Evolutionary conservation across 2,797 vertebrate species (phyloP).

Genomic region (Enteromius viviparus): DNA sequence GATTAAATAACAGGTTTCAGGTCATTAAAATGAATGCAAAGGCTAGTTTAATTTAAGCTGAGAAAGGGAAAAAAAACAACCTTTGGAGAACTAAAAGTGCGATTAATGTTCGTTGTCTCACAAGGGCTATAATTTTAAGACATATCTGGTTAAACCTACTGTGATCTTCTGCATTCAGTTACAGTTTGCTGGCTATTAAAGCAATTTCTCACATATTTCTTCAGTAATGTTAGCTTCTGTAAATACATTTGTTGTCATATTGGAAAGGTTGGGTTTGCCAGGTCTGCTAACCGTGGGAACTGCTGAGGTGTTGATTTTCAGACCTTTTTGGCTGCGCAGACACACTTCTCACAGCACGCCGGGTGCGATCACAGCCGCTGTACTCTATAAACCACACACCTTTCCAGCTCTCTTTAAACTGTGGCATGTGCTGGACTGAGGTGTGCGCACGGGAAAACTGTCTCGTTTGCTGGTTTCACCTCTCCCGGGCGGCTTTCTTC

Average conservation of each 20-base stretch:
- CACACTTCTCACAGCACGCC: slow-evolving; percentile 27
- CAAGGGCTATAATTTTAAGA: background rate
- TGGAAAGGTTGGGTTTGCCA: background rate
- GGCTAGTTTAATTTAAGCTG: no score
- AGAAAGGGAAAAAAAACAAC: no score
- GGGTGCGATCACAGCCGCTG: slow-evolving; percentile 3
- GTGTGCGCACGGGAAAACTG: slow-evolving; percentile 50
- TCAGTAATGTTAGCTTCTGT: background rate
- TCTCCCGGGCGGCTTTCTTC: background rate
- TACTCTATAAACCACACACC: slow-evolving; percentile 62
- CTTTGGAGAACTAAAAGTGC: background rate
- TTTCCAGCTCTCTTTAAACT: slow-evolving; percentile 10
- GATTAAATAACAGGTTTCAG: no score
- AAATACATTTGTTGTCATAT: background rate
- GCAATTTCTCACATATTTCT: background rate
- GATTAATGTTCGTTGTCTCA: background rate
- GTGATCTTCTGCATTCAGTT: background rate
- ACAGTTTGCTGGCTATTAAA: background rate
- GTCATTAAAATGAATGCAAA: no score
- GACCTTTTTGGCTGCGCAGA: background rate
- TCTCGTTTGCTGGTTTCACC: background rate
- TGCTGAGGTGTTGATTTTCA: background rate
- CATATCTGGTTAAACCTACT: background rate
- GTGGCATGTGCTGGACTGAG: slow-evolving; percentile 31
- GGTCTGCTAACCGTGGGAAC: background rate